phyloP scores from a whole-genome alignment of 1,140 invertebrate genomes.

The Globodera ellingtonae region DNA sequence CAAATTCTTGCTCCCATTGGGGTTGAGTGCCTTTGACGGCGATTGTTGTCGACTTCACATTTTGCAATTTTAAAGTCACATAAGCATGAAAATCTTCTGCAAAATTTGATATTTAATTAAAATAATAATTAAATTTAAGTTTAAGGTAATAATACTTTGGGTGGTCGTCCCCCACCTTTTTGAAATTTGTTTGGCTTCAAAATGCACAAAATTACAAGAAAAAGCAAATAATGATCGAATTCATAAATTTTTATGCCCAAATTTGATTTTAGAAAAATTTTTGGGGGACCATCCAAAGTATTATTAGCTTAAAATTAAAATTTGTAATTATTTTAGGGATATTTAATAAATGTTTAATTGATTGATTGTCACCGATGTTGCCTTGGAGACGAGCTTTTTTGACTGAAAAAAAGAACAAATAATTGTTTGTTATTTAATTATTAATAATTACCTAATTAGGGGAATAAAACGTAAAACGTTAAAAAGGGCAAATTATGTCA shows the following conservation, averaged over 20 bases:
- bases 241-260: constrained; percentile 6
- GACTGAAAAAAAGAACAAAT: constrained; percentile 41
- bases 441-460: background rate
- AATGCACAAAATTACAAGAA: constrained; percentile 3
- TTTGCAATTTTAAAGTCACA: constrained; percentile 91
- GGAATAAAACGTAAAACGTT: background rate
- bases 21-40: constrained; percentile 91
- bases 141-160: too few relatives aligned
- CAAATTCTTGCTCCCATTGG: constrained; percentile 96
- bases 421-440: constrained; percentile 25
- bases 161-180: too few relatives aligned
- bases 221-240: too few relatives aligned
- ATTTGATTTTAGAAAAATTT: too few relatives aligned
- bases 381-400: constrained; percentile 51
- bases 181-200: background rate
- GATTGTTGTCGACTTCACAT: constrained; percentile 95
- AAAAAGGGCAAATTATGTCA: constrained; percentile 22
- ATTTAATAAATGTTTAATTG: too few relatives aligned
- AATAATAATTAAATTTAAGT: background rate
- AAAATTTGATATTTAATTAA: constrained; percentile 17
- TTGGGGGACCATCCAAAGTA: too few relatives aligned
- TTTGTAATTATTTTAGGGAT: too few relatives aligned
- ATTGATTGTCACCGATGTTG: constrained; percentile 26
- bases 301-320: too few relatives aligned
- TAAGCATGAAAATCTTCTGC: constrained; percentile 72